Base-by-base conservation (phyloP, 2,888 invertebrate species). In the Flexamia atlantica region DNA sequence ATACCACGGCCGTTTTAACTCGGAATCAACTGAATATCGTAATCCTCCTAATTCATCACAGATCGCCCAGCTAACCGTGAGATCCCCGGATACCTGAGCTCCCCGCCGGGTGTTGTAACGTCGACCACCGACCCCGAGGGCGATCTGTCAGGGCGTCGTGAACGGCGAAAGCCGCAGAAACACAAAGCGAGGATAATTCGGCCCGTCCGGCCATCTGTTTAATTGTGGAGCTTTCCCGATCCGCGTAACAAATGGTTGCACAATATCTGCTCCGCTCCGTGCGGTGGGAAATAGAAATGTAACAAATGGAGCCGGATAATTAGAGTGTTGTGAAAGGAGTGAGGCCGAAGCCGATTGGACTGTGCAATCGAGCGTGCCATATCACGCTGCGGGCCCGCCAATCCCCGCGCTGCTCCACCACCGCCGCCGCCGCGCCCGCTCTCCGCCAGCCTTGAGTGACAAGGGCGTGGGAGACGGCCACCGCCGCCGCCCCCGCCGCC, bases 231-330 rank as follows among this genome's bases (percentile, higher is more conserved):
- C 82, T 81, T 42, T 60, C 81, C 81, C 40, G 36, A 50, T 46
- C 28, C 76, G 76, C 76, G 76, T 76, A 76, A 76, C 76, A 76
- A 82, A 46, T 68, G 70, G 46, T 82, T 82, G 72, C 70, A 72
- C 70, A 82, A 82, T 14, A 30, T 53, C 40, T 53, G 79, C 23
- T 36, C 36, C 36, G 76, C 79, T 14, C 60, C 40, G 60, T 23
- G 81, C 46, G 60, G 68, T 81, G 81, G 81, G 81, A 81, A 81
- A 81, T 81, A 70, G 82, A 82, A 82, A 70, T 82, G 82, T 82
- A 82, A 70, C 82, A 82, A 82, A 82, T 70, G 82, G 70, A 70
- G 82, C 82, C 14, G 82, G 68, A 50, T 72, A 82, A 82, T 82
- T 82, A 82, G 42, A 64, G 50, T 82, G 82, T 70, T 68, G 81